phyloP scores from a whole-genome alignment of 2,888 invertebrate genomes.

The Xestia c-nigrum region DNA sequence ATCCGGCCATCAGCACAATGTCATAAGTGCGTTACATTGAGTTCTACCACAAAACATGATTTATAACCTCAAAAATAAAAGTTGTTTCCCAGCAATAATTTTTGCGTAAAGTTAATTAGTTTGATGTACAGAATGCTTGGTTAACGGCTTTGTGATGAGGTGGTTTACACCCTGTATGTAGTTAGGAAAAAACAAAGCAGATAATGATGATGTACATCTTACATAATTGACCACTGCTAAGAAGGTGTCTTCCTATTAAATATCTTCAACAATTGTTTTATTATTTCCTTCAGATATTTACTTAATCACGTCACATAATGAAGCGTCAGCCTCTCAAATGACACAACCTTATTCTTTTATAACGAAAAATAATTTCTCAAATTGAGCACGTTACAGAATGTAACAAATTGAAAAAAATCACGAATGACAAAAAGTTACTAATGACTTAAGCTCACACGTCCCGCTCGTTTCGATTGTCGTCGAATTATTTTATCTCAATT shows the following conservation, averaged over 20 bases:
- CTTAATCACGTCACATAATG: neutral
- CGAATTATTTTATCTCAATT: slow-evolving; percentile 63
- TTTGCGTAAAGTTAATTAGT: too few species aligned
- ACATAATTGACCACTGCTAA: neutral
- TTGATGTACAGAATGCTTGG: too few species aligned
- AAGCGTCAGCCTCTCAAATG: neutral
- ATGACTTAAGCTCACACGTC: slow-evolving; percentile 53
- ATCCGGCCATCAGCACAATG: too few species aligned
- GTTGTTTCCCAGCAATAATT: too few species aligned
- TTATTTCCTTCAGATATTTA: neutral
- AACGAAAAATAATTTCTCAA: neutral
- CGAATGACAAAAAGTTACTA: slow-evolving; percentile 30
- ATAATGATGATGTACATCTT: neutral
- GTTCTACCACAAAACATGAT: too few species aligned
- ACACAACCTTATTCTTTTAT: neutral
- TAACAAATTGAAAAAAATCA: slow-evolving; percentile 21
- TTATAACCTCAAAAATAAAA: too few species aligned
- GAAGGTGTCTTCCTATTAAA: neutral
- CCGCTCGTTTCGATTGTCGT: slow-evolving; percentile 35
- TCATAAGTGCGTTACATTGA: too few species aligned
- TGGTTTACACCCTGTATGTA: too few species aligned
- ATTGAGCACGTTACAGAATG: slow-evolving; percentile 15
- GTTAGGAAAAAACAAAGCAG: too few species aligned
- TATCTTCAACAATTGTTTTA: too few species aligned
- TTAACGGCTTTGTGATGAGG: too few species aligned